Conservation (phyloP, 2,797 vertebrate genomes). For the Smutsia temminckii region DNA sequence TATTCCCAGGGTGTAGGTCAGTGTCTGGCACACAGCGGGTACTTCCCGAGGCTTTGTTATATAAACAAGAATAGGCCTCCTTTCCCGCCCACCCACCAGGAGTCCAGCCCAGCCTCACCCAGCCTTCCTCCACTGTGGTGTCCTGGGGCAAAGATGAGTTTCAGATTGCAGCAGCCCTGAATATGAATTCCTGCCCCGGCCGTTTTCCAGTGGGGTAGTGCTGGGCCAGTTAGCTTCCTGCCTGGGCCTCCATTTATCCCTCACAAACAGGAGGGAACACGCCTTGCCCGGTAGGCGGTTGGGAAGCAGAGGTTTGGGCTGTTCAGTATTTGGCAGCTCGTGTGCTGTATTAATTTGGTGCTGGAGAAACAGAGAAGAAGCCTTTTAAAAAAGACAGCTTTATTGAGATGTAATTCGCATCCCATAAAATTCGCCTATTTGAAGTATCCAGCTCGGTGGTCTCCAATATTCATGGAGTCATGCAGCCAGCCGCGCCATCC, state of each 20-base stretch:
- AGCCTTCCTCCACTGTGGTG: too few species aligned
- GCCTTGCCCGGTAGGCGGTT: not conserved
- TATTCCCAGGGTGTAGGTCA: not conserved
- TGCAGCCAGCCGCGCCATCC: not conserved
- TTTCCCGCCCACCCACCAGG: fast-evolving
- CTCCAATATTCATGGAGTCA: not conserved
- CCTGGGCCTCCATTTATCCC: not conserved
- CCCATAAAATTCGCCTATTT: not conserved
- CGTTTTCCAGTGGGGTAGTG: fast-evolving
- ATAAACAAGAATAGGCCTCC: not conserved
- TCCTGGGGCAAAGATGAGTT: not conserved
- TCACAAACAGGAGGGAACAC: not conserved
- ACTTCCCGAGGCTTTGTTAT: too few species aligned
- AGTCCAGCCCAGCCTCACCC: not conserved
- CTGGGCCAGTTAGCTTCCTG: not conserved
- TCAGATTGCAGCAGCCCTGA: not conserved
- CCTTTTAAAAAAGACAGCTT: not conserved
- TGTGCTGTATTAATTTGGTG: not conserved
- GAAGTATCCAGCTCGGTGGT: not conserved
- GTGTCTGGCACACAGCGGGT: fast-evolving
- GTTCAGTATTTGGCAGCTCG: not conserved
- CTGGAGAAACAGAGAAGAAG: not conserved
- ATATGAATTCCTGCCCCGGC: not conserved
- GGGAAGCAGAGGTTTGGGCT: not conserved
- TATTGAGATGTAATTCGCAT: not conserved